Conservation (phyloP, 2,797 vertebrate genomes). For the Microcaecilia unicolor region DNA sequence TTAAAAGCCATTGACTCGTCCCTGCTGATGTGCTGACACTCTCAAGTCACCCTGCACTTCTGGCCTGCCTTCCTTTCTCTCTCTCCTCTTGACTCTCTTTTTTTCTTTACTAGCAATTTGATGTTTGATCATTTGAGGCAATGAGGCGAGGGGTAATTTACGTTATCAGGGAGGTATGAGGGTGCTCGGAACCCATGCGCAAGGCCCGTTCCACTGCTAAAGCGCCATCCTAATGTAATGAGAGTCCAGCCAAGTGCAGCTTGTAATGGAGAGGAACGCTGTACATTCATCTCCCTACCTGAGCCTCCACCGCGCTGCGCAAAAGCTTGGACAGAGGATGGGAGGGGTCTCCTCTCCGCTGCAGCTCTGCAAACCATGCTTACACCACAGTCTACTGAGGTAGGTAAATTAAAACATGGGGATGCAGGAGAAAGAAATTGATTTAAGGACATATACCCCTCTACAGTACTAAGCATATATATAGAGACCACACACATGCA, state of each 20-base stretch:
- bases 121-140: conserved; percentile 96
- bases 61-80: conserved; percentile 52
- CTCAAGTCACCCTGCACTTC: conserved; percentile 73
- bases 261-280: conserved; percentile 91
- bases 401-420: too few relatives aligned
- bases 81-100: conserved; percentile 14
- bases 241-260: conserved; percentile 88
- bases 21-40: conserved; percentile 77
- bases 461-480: too few relatives aligned
- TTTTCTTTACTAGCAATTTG: conserved; percentile 72
- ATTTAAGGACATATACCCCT: too few relatives aligned
- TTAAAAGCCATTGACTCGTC: conserved; percentile 67
- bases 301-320: conserved; percentile 84
- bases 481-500: too few relatives aligned
- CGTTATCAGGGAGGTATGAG: conserved; percentile 86
- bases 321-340: conserved; percentile 60
- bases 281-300: conserved; percentile 92
- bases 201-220: conserved; percentile 89
- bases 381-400: too few relatives aligned
- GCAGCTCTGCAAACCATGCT: too few relatives aligned
- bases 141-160: conserved; percentile 94
- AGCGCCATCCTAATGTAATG: conserved; percentile 91
- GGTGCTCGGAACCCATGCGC: conserved; percentile 89
- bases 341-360: too few relatives aligned
- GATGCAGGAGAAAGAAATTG: too few relatives aligned